Evolutionary conservation across 2,888 invertebrate species (phyloP).

Genomic region (Hartigia nigra): DNA sequence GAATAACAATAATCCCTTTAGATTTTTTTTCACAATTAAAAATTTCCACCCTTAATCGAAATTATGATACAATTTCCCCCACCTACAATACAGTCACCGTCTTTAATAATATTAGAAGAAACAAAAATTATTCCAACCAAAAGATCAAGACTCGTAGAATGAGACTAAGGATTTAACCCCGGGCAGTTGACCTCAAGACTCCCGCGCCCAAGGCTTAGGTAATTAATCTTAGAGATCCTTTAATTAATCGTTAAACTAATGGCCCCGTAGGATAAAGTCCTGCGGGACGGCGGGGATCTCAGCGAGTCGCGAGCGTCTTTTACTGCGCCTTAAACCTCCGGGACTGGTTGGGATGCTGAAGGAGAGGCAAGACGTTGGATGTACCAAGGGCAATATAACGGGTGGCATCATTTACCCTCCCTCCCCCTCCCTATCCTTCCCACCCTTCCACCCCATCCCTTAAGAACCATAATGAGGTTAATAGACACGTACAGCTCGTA

Average conservation of each 20-base stretch:
- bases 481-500: conserved; percentile 62
- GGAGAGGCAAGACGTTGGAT: not conserved
- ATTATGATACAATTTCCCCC: no score
- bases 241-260: conserved; percentile 50
- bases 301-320: conserved; percentile 12
- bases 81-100: no score
- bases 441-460: conserved; percentile 27
- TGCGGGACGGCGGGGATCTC: conserved; percentile 26
- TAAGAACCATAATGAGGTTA: conserved; percentile 51
- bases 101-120: not conserved
- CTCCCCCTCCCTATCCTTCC: conserved; percentile 34
- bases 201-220: conserved; percentile 13
- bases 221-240: conserved; percentile 41
- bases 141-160: not conserved
- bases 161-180: conserved; percentile 1
- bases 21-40: not conserved
- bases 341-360: not conserved
- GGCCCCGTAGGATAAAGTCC: conserved; percentile 39
- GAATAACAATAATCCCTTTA: not conserved
- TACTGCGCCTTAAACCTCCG: not conserved
- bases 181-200: conserved; percentile 6
- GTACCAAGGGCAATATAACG: conserved; percentile 41
- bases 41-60: no score
- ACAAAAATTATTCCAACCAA: not conserved
- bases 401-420: conserved; percentile 46